Percentiles rank a stretch among this genome's conserved stretches.
Evolutionary conservation across 2,113 vertebrate species (phyloP).

Genomic region (Suricata suricatta): DNA sequence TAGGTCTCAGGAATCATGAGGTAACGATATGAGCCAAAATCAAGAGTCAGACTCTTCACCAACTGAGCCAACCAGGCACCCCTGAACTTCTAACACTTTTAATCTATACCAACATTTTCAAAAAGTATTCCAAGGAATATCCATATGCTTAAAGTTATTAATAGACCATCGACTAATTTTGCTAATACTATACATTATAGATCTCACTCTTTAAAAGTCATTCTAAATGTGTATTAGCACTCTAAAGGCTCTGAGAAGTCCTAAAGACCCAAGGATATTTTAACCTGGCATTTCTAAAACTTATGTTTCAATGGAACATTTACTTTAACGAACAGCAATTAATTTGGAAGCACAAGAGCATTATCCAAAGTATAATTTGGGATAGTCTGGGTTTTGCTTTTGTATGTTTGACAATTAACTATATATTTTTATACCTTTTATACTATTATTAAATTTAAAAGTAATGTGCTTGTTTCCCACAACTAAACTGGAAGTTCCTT

Average conservation of each 20-base stretch:
- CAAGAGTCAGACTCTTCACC: too few relatives aligned
- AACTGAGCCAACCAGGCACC: too few relatives aligned
- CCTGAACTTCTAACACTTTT: background rate
- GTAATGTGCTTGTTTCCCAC: background rate
- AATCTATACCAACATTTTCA: background rate
- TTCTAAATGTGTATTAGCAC: background rate
- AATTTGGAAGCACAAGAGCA: background rate
- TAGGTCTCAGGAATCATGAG: too few relatives aligned
- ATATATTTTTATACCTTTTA: constrained; percentile 41
- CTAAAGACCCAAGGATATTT: background rate
- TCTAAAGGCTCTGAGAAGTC: constrained; percentile 6
- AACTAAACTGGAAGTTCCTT: background rate
- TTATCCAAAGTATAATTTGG: background rate
- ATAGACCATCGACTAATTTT: background rate
- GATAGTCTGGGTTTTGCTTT: background rate
- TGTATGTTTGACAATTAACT: background rate
- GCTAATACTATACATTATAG: background rate
- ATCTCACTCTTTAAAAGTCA: background rate
- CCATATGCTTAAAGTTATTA: background rate
- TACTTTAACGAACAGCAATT: background rate
- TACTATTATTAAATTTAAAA: background rate
- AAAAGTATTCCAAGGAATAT: constrained; percentile 15
- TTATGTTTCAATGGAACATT: background rate
- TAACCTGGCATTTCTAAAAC: background rate
- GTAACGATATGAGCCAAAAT: too few relatives aligned